Base-by-base conservation (phyloP, 2,888 invertebrate genomes). In the Mythimna albipuncta region DNA sequence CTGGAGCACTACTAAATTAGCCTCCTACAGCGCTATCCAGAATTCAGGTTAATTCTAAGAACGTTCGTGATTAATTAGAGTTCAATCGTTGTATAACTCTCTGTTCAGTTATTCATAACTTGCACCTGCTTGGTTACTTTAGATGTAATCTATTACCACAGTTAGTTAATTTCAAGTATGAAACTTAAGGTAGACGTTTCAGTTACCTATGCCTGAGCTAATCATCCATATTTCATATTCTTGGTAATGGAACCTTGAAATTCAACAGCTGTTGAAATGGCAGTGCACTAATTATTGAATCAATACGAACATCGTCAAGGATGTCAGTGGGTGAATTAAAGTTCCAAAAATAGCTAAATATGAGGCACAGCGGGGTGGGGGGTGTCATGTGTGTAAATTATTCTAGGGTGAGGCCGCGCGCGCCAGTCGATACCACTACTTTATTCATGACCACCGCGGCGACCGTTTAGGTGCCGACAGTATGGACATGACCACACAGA, bases 401-500 rank as follows among this genome's bases (percentile, higher is more conserved):
- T 95, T 95, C 93, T 87, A 86, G 90, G 89, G 91, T 89, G 91
- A 93, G 92, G 93, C 90, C 91, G 89, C 86, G 79, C 85, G 79
- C 84, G 84, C 77, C 90, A 95, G 96, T 96, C 96, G 93, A 96
- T 96, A 95, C 85, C 88, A 90, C 94, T 96, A 91, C 92, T 91
- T 95, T 95, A 96, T 96, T 96, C 94, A 96, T 95, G 94, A 93
- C 92, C 90, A 85, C 89, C 84, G 91, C 87, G 91, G 86, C 91
- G 87, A 90, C 83, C 93, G 91, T 92, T 95, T 94, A 93, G 89
- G 80, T 87, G 87, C 79, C 82, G 78, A 83, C 88, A 87, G 84
- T 86, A 84, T 91, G 91, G 93, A 93, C 87, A 91, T 88, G 87
- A 79, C 89, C 79, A 72, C 78, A 81, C 71, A 84, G 69, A 77